Conservation (phyloP, 2,797 vertebrate species). For the Sebastes minor region DNA sequence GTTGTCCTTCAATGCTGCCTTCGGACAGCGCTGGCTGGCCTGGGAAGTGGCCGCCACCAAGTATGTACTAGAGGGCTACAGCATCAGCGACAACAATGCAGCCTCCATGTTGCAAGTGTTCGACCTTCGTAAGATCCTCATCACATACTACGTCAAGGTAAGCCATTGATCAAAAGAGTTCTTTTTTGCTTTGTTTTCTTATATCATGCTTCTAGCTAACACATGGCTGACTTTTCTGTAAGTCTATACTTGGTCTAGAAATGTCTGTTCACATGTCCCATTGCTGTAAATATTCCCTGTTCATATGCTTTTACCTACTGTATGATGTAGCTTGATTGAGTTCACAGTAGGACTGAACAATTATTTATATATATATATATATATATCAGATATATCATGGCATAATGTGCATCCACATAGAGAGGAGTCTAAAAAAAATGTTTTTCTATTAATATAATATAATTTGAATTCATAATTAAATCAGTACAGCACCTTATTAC, state of each 20-base stretch:
- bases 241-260: not conserved
- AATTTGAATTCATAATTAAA: too few relatives aligned
- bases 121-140: slow-evolving; percentile 97
- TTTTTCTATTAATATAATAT: too few relatives aligned
- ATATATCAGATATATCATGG: too few relatives aligned
- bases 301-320: not conserved
- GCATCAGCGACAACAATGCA: slow-evolving; percentile 98
- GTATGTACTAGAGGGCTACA: slow-evolving; percentile 97
- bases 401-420: too few relatives aligned
- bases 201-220: not conserved
- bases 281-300: not conserved
- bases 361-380: too few relatives aligned
- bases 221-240: not conserved
- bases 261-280: not conserved
- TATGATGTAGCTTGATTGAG: not conserved
- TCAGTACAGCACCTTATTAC: not conserved
- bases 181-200: not conserved
- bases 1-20: slow-evolving; percentile 96
- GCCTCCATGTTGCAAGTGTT: slow-evolving; percentile 99
- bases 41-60: slow-evolving; percentile 99
- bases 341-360: not conserved
- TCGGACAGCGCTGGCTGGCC: slow-evolving; percentile 97
- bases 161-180: not conserved
- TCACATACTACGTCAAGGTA: slow-evolving; percentile 99
- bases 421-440: too few relatives aligned